Conservation (phyloP, 2,888 invertebrate species). For the Nomada goodeniana region DNA sequence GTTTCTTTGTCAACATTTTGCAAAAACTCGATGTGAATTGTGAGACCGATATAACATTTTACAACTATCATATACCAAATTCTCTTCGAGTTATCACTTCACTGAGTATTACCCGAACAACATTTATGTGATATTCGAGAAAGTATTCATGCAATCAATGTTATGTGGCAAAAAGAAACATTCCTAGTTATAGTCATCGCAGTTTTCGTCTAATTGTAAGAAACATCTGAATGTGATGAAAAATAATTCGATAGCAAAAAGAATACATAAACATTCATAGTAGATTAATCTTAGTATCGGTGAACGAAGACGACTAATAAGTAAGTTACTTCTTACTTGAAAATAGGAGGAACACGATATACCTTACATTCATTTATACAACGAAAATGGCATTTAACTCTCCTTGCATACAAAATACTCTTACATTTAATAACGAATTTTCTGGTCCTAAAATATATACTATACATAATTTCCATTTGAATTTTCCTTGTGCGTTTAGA, state of each 20-base stretch:
- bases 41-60: neutral
- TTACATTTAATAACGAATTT: constrained; percentile 12
- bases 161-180: constrained; percentile 5
- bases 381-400: constrained; percentile 31
- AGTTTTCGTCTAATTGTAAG: neutral
- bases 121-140: too few species aligned
- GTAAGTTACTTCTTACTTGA: constrained; percentile 4
- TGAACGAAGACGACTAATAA: constrained; percentile 24
- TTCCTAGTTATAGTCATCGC: neutral
- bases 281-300: constrained; percentile 1
- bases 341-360: constrained; percentile 50
- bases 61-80: neutral
- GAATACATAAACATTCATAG: neutral
- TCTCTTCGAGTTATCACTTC: neutral
- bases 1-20: neutral
- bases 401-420: constrained; percentile 37
- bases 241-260: neutral
- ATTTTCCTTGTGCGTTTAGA: constrained; percentile 32
- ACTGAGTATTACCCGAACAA: neutral
- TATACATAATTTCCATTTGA: neutral
- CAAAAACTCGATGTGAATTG: constrained; percentile 11
- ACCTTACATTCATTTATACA: constrained; percentile 11
- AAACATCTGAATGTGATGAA: neutral
- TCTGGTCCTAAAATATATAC: constrained; percentile 1
- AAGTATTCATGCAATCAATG: neutral